phyloP scores from a whole-genome alignment of 2,797 vertebrate species.

The Hydrophis major region DNA sequence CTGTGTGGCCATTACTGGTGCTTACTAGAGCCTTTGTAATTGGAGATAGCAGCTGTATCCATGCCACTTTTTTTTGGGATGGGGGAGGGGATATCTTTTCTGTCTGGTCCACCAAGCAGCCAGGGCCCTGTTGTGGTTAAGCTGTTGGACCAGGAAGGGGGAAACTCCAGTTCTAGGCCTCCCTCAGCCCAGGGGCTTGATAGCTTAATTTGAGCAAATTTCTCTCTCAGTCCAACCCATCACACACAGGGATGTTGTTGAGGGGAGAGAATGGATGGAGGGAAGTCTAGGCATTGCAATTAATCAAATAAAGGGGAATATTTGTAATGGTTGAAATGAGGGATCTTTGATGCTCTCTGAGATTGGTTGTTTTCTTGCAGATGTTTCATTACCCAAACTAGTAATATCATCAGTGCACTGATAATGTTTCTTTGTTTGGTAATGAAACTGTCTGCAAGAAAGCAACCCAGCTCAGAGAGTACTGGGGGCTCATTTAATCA shows the following conservation, averaged over 20 bases:
- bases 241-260: not conserved
- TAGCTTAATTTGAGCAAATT: not conserved
- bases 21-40: not conserved
- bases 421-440: not conserved
- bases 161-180: not conserved
- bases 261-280: not conserved
- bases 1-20: not conserved
- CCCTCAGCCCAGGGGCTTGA: not conserved
- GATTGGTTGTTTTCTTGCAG: not conserved
- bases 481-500: not conserved
- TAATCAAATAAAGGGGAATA: not conserved
- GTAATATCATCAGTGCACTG: not conserved
- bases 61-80: not conserved
- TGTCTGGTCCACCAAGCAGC: not conserved
- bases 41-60: not conserved
- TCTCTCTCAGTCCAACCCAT: not conserved
- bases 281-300: not conserved
- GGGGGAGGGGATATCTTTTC: not conserved
- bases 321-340: not conserved
- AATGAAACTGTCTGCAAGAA: not conserved
- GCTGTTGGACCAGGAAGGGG: not conserved
- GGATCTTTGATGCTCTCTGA: not conserved
- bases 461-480: not conserved
- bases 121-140: not conserved
- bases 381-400: not conserved